Evolutionary conservation across 2,113 vertebrate species (phyloP).

Genomic region (Chauna torquata): DNA sequence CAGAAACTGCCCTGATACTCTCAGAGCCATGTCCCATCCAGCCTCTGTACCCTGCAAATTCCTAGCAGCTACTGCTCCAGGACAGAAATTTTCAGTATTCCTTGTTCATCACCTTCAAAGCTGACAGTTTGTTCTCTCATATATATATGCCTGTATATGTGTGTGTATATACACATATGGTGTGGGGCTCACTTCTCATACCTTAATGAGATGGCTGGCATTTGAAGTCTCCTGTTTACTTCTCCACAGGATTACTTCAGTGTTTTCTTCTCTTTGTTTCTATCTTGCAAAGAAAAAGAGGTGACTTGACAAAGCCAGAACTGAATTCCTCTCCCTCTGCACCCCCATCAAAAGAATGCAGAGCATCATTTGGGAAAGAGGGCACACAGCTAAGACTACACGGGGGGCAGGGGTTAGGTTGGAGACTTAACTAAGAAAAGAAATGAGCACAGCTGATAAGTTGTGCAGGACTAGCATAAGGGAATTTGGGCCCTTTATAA

Average conservation of each 20-base stretch:
- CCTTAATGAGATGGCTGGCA: background rate
- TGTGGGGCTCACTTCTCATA: background rate
- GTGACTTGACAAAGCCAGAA: background rate
- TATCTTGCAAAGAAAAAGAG: background rate
- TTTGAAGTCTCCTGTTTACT: background rate
- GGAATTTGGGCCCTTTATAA: background rate
- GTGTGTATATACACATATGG: background rate
- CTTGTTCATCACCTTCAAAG: background rate
- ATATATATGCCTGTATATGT: background rate
- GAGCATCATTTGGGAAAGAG: background rate
- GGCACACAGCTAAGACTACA: background rate
- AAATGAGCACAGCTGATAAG: background rate
- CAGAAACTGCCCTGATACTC: background rate
- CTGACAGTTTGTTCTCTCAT: background rate
- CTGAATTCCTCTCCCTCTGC: background rate
- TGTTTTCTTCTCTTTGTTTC: background rate
- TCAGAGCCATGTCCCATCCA: background rate
- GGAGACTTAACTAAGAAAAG: background rate
- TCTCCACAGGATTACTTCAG: background rate
- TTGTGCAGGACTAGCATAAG: background rate
- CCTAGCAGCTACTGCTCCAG: background rate
- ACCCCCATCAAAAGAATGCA: background rate
- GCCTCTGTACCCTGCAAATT: background rate
- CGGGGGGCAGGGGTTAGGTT: no score
- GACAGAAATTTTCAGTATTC: background rate